These are phyloP conservation scores for Telenomus remus DNA, from an alignment of 1,140 invertebrate species.

Conservation along the genomic window DNA sequence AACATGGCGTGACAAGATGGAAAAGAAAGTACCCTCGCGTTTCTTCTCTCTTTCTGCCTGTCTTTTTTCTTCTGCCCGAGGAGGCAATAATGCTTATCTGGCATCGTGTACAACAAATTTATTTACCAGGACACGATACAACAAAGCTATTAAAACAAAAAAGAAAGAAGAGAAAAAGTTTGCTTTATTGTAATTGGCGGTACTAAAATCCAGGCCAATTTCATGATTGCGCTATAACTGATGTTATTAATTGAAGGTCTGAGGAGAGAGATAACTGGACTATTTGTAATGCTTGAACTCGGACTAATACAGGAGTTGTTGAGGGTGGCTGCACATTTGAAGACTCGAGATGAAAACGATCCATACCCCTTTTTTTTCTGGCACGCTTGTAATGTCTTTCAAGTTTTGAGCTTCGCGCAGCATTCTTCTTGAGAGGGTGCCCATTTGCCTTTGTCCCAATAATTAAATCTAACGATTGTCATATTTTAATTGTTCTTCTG, in stretches of 20 bases:
- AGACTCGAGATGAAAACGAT: slow-evolving; percentile 46
- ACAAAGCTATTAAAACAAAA: no score
- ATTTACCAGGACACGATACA: slow-evolving; percentile 36
- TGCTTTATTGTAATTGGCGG: no score
- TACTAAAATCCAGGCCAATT: slow-evolving; percentile 11
- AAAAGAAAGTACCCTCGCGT: slow-evolving; percentile 56
- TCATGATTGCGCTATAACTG: slow-evolving; percentile 24
- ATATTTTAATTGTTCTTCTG: slow-evolving; percentile 73
- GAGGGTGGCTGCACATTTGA: slow-evolving; percentile 31
- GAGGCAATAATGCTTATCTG: slow-evolving; percentile 44
- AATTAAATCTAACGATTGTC: slow-evolving; percentile 75
- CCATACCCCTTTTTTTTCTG: slow-evolving; percentile 62
- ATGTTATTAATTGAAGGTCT: slow-evolving; percentile 38
- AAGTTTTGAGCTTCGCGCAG: slow-evolving; percentile 71
- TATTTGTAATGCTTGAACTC: slow-evolving; percentile 38
- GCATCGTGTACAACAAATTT: slow-evolving; percentile 23
- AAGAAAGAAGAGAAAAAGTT: no score
- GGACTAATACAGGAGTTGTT: slow-evolving; percentile 12
- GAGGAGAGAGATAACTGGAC: slow-evolving; percentile 5
- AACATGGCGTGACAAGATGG: slow-evolving; percentile 71
- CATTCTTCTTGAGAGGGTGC: slow-evolving; percentile 65
- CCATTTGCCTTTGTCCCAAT: slow-evolving; percentile 67
- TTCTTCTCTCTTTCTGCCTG: background rate
- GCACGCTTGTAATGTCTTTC: slow-evolving; percentile 72
- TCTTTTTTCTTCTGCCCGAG: background rate